Conservation (phyloP, 2,888 invertebrate species). For the Mesorhabditis spiculigera region DNA sequence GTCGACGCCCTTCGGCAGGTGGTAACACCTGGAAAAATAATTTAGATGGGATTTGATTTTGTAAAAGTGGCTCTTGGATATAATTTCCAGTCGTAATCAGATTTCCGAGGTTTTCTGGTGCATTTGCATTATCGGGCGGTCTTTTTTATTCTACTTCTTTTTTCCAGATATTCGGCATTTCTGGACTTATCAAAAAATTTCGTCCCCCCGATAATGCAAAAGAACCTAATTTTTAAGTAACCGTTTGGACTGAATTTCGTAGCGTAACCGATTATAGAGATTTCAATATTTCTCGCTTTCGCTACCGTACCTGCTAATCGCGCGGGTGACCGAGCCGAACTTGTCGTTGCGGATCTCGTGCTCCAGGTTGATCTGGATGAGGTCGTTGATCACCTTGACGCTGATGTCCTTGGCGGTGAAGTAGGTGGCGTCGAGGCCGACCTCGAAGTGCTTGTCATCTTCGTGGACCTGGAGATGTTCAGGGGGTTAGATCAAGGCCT, state of each 20-base stretch:
- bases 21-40: conserved; percentile 16
- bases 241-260: too few species aligned
- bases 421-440: conserved; percentile 46
- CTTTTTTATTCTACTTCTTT: too few species aligned
- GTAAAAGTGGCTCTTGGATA: too few species aligned
- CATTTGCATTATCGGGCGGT: too few species aligned
- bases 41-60: too few species aligned
- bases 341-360: conserved; percentile 18
- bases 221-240: too few species aligned
- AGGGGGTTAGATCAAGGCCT: background rate
- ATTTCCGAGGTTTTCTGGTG: too few species aligned
- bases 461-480: conserved; percentile 30
- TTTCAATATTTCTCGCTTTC: too few species aligned
- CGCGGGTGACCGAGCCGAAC: conserved; percentile 21
- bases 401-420: conserved; percentile 50
- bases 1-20: conserved; percentile 25
- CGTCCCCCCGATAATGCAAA: too few species aligned
- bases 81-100: too few species aligned
- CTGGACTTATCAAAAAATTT: background rate
- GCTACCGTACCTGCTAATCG: background rate
- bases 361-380: conserved; percentile 29
- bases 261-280: too few species aligned
- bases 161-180: too few species aligned
- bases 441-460: conserved; percentile 45
- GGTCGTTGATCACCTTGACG: conserved; percentile 29